Base-by-base conservation (phyloP, 2,797 vertebrate species). In the Epinephelus coioides region DNA sequence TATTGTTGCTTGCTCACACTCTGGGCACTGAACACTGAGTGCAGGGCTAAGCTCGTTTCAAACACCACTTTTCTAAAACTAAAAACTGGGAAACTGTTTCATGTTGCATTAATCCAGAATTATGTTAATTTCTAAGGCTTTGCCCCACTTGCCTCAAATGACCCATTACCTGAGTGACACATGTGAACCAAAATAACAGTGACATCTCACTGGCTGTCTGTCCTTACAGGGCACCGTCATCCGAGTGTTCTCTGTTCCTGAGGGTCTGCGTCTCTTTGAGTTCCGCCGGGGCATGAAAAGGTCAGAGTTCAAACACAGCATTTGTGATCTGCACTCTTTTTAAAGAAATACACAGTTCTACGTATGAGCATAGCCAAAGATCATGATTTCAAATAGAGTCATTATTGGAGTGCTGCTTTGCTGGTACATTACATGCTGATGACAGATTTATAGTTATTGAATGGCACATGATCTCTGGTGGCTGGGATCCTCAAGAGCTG, bases 251-350 rank as follows among this genome's bases (percentile, higher is more conserved):
- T 97, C 97, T 51, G 86, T 97, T 81, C 97, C 98, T 6, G 97
- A 97, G 2, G 97, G 98, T 69, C 95, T 95, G 73, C 97, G 97
- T 65, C 95, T 99, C 67, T 98, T 96, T 65, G 98, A 98, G 92
- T 99, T 99, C 87, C 96, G 97, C 46, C 93, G 97, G 83, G 97
- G 98, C 77, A 97, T 98, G 97, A 99, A 98, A 94, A 97, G 98
- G 97, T 98, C 83, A 90, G 95, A 73, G 61, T 57, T 76, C 49
- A 21, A 27, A 30, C 27, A 25, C 47, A 55, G 43, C 5, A 19
- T 5, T 25, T 55, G 8, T 34, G 14, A 64, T 61, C 27, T 27
- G 8, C 27, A 18, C 21, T 38, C 19, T 12, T 1, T 34, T 8
- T 18, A 59, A 8, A 38, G 25, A 72, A 38, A 54, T 34, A 23